These are phyloP conservation scores for Rambutsinella grinnellia DNA, from an alignment of 2,888 invertebrate genomes.

Conservation along the genomic window DNA sequence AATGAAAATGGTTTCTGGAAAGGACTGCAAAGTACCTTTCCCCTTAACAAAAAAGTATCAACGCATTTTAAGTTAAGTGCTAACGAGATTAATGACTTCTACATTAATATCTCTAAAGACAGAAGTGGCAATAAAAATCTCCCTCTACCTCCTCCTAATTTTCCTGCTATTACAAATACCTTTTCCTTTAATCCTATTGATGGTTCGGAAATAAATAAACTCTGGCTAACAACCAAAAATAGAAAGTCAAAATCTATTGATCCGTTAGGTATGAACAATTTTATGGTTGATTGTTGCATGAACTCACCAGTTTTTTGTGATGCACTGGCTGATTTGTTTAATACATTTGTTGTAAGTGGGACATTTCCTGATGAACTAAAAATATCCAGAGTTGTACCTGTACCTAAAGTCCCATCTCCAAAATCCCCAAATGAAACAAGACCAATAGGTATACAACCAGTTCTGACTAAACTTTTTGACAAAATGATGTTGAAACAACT, in stretches of 20 bases:
- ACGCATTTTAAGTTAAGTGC: neutral
- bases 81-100: constrained; percentile 2
- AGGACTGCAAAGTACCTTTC: neutral
- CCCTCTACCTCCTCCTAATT: too few relatives aligned
- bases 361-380: constrained; percentile 16
- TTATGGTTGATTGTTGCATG: neutral
- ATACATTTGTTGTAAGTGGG: constrained; percentile 1
- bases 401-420: constrained; percentile 26
- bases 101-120: neutral
- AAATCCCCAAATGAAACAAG: constrained; percentile 2
- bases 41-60: neutral
- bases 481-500: too few relatives aligned
- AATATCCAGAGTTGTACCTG: constrained; percentile 11
- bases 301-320: neutral
- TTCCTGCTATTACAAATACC: neutral
- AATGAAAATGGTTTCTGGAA: neutral
- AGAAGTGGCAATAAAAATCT: neutral
- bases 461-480: constrained; percentile 19
- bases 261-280: neutral
- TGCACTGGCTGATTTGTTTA: constrained; percentile 1
- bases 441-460: constrained; percentile 29
- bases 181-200: too few relatives aligned
- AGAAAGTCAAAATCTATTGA: neutral
- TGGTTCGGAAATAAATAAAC: too few relatives aligned
- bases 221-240: neutral